Evolutionary conservation across 2,888 invertebrate genomes (phyloP).

Genomic region (Cephus pulcher): DNA sequence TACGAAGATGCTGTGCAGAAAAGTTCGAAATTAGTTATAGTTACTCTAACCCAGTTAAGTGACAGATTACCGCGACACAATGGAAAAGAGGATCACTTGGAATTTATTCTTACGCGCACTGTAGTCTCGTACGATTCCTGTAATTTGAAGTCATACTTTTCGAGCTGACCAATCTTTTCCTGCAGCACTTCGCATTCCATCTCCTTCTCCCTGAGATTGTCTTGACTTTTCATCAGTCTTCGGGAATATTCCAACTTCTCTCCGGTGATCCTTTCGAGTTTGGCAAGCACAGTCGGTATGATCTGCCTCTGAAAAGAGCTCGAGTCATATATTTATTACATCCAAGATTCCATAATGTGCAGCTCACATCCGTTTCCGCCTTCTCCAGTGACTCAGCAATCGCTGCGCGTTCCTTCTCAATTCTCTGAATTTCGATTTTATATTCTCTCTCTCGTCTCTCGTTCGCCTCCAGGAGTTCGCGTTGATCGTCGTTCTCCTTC

Average conservation of each 20-base stretch:
- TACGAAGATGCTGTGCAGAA: conserved; percentile 29
- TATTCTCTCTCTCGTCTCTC: conserved; percentile 30
- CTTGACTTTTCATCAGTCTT: conserved; percentile 22
- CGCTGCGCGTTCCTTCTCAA: conserved; percentile 33
- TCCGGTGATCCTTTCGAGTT: conserved; percentile 30
- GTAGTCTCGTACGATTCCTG: conserved; percentile 35
- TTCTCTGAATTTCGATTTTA: conserved; percentile 31
- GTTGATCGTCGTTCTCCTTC: conserved; percentile 43
- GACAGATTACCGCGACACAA: not conserved
- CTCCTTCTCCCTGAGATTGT: conserved; percentile 33
- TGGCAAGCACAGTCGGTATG: conserved; percentile 25
- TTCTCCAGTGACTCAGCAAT: conserved; percentile 32
- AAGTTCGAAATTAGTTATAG: not conserved
- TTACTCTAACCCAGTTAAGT: not conserved
- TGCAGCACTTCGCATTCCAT: conserved; percentile 32
- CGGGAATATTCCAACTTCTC: conserved; percentile 32
- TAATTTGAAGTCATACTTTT: conserved; percentile 24
- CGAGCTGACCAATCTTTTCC: conserved; percentile 30
- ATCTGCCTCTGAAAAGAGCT: conserved; percentile 30
- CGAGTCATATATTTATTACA: too few species aligned
- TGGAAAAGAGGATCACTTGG: not conserved
- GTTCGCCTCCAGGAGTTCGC: conserved; percentile 29
- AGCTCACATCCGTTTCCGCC: conserved; percentile 33
- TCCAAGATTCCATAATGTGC: too few species aligned
- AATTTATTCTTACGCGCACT: conserved; percentile 26